Evolutionary conservation across 1,140 invertebrate genomes (phyloP), one percentile per base, ranked within the genome.

Genomic region (Ooceraea biroi): DNA sequence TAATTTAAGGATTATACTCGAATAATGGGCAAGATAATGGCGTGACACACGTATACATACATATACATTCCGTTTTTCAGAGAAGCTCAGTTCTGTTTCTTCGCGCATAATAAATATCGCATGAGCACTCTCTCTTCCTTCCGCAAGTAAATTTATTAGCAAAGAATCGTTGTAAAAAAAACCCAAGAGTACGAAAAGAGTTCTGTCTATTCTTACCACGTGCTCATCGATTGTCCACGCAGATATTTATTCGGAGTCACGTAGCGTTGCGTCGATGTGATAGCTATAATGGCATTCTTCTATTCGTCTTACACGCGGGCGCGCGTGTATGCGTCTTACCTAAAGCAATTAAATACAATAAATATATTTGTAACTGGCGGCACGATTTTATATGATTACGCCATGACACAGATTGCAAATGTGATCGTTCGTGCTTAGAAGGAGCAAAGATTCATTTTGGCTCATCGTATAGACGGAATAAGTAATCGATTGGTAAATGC

Each of bases 271-370:
- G 76, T 80, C 41, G 52, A 80, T 80, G 65, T 71, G 76, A 71
- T 80, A 80, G 50, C 11, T 69, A n/a, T n/a, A n/a, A 27, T 80
- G 14, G 22, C 57, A 80, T 80, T 69, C 65, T 80, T 58, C 19
- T 71, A 69, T 69, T 80, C 63, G 22, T 57, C 17, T 22, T 10
- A 14, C 22, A 77, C 27, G 74, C 65, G 27, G 10, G n/a, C 0
- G 55, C 19, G 7, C 22, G 48, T 69, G n/a, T 14, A n/a, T 36
- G 50, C n/a, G 48, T 58, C 74, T 36, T 36, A 87, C 69, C 57
- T 85, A 87, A 88, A 88, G 85, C 87, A 88, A 88, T 87, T 82
- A 87, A 78, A 88, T 88, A 88, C 85, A 87, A 88, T 87, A 88
- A 87, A 19, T 80, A 19, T 80, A 77, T 63, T 87, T 65, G 57